Evolutionary conservation across 2,113 vertebrate species (phyloP).

Genomic region (Ceyx margarethae): DNA sequence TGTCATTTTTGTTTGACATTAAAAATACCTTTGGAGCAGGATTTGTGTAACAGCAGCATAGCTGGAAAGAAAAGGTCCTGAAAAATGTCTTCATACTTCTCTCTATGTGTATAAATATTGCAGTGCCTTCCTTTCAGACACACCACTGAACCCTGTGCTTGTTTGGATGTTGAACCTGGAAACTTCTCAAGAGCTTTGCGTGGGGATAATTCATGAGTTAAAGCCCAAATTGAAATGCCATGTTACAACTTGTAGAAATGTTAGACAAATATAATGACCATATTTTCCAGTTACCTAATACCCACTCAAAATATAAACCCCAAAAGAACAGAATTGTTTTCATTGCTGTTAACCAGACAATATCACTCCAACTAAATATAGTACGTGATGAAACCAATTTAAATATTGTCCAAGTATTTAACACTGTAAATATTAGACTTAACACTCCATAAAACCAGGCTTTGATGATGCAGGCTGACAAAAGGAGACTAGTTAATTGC

Average conservation of each 20-base stretch:
- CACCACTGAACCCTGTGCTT: conserved; percentile 33
- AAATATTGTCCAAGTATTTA: conserved; percentile 70
- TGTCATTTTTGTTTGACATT: conserved; percentile 20
- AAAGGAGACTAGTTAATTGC: conserved; percentile 70
- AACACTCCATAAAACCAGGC: conserved; percentile 62
- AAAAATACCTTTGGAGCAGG: not conserved
- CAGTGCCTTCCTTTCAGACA: conserved; percentile 46
- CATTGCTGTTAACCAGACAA: conserved; percentile 69
- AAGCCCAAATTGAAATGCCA: conserved; percentile 62
- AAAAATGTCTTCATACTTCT: conserved; percentile 49
- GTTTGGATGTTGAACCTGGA: conserved; percentile 67
- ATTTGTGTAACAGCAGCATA: not conserved
- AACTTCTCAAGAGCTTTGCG: conserved; percentile 56
- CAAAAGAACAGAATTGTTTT: conserved; percentile 64
- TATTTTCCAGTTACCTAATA: conserved; percentile 71
- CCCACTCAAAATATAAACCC: conserved; percentile 59
- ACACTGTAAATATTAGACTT: conserved; percentile 71
- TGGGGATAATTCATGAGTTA: conserved; percentile 65
- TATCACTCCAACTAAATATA: conserved; percentile 69
- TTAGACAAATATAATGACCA: conserved; percentile 68
- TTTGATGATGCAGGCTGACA: conserved; percentile 71
- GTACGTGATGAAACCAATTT: conserved; percentile 69
- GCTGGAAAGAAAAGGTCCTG: conserved; percentile 35
- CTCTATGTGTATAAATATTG: conserved; percentile 41
- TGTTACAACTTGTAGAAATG: conserved; percentile 67